phyloP scores from a whole-genome alignment of 2,113 vertebrate species.

The Lagopus muta region DNA sequence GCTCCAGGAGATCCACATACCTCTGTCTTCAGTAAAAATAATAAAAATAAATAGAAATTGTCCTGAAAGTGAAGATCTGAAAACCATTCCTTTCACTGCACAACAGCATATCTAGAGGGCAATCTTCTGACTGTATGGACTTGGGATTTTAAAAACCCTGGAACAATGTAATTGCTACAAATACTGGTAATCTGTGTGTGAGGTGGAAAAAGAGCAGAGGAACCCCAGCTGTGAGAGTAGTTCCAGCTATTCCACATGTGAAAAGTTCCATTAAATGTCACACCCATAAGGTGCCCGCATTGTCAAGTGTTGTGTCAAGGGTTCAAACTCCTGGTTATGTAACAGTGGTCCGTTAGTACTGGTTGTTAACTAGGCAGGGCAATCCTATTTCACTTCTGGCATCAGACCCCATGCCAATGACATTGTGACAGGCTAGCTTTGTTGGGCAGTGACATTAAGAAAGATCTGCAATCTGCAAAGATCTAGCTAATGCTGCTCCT shows the following conservation, averaged over 20 bases:
- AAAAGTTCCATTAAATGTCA: neutral
- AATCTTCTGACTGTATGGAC: neutral
- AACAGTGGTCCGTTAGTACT: neutral
- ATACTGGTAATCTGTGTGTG: neutral
- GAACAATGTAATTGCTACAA: neutral
- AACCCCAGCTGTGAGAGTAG: neutral
- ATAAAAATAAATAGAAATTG: neutral
- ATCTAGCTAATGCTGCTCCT: neutral
- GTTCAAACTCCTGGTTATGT: neutral
- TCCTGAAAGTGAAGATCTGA: neutral
- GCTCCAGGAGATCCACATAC: conserved; percentile 84
- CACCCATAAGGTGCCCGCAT: neutral
- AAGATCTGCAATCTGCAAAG: neutral
- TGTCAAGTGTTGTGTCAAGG: neutral
- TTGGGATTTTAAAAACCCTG: neutral
- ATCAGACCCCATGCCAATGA: neutral
- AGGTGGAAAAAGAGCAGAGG: neutral
- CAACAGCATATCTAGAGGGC: neutral
- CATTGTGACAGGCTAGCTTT: neutral
- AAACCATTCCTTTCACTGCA: neutral
- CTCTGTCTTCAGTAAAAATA: conserved; percentile 76
- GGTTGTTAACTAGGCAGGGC: neutral
- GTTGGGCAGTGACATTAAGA: neutral
- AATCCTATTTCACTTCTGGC: neutral
- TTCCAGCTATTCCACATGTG: neutral